Conservation (phyloP, 2,113 vertebrate genomes). For the Gymnocephalus cernua region DNA sequence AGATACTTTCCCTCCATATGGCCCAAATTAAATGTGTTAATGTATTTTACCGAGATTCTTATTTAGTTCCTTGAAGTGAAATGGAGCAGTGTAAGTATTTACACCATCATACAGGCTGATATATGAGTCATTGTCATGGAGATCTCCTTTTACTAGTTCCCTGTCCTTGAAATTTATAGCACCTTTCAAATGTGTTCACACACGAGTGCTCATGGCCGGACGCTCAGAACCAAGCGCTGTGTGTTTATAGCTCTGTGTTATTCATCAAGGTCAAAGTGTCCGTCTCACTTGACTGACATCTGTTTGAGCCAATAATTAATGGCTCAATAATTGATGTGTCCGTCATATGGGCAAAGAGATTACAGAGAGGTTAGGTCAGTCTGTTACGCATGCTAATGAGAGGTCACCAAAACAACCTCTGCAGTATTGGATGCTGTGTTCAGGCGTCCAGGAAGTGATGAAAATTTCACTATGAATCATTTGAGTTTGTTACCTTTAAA, state of each 20-base stretch:
- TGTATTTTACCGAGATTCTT: conserved; percentile 40
- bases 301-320: conserved; percentile 71
- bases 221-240: conserved; percentile 20
- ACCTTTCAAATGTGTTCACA: conserved; percentile 58
- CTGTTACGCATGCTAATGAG: conserved; percentile 34
- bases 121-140: conserved; percentile 51
- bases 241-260: conserved; percentile 58
- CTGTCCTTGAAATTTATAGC: conserved; percentile 73
- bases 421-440: neutral
- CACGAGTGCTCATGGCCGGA: conserved; percentile 43
- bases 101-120: conserved; percentile 43
- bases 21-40: conserved; percentile 50
- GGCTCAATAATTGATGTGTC: conserved; percentile 69
- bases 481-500: neutral
- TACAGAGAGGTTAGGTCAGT: conserved; percentile 32
- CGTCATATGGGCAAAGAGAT: conserved; percentile 34
- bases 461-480: neutral
- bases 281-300: conserved; percentile 73
- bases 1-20: conserved; percentile 44
- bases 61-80: conserved; percentile 59
- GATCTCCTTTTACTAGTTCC: conserved; percentile 57
- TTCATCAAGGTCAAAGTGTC: conserved; percentile 68
- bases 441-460: neutral
- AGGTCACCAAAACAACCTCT: conserved; percentile 35
- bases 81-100: conserved; percentile 59